Evolutionary conservation across 35 echinoderm and acorn worm species (phyloP).

Genomic region (Diadema setosum): DNA sequence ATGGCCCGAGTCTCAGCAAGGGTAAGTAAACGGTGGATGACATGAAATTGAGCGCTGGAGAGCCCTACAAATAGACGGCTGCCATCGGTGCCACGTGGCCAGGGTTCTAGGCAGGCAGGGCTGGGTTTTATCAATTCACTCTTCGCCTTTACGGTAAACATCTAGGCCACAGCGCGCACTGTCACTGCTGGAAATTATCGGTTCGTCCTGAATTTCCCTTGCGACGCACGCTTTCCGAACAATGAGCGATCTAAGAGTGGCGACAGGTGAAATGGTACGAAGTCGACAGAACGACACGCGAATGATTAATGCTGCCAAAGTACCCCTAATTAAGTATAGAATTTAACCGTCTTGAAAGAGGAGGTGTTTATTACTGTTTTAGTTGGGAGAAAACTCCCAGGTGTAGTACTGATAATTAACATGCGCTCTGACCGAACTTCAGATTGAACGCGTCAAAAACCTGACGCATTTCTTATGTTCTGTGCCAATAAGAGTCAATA

Average conservation of each 20-base stretch:
- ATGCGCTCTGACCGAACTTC: neutral
- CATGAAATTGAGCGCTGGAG: constrained; percentile 29
- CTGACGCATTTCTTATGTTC: neutral
- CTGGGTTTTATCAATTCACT: constrained; percentile 35
- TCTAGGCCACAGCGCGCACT: constrained; percentile 14
- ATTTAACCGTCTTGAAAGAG: constrained; percentile 56
- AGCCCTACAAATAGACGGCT: constrained; percentile 50
- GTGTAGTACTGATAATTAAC: constrained; percentile 23
- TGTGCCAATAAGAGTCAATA: neutral
- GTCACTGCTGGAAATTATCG: constrained; percentile 45
- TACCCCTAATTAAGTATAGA: constrained; percentile 64
- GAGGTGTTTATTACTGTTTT: constrained; percentile 54
- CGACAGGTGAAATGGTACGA: constrained; percentile 49
- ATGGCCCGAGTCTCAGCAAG: constrained; percentile 19
- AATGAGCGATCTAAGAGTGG: constrained; percentile 20
- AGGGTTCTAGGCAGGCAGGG: constrained; percentile 8
- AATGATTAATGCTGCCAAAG: constrained; percentile 68
- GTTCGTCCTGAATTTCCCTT: constrained; percentile 26
- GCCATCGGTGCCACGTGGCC: constrained; percentile 33
- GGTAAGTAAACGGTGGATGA: constrained; percentile 38
- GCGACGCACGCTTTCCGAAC: constrained; percentile 26
- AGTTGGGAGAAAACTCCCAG: constrained; percentile 22
- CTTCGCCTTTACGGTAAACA: constrained; percentile 50
- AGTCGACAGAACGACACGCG: constrained; percentile 27
- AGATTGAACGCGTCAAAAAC: constrained; percentile 23